Percentiles rank a stretch among this genome's conserved stretches.
phyloP scores from a whole-genome alignment of 2,888 invertebrate species.

The Anorthoa munda region DNA sequence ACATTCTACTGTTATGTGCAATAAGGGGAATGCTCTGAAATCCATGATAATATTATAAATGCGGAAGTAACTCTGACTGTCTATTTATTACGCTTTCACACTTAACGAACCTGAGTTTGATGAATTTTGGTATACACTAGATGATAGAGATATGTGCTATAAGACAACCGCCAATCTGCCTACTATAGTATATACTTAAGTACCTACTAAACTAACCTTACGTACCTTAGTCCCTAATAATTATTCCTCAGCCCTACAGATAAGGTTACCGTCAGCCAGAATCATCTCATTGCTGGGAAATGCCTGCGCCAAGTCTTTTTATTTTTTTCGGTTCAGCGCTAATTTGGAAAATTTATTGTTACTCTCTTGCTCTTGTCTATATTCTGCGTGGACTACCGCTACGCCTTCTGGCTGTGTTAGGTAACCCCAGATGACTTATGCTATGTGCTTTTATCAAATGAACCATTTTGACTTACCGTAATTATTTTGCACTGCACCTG shows the following conservation, averaged over 20 bases:
- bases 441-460: background rate
- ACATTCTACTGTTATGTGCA: too few species aligned
- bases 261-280: background rate
- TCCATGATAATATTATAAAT: too few species aligned
- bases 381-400: background rate
- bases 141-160: too few species aligned
- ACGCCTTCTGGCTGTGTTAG: background rate
- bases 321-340: too few species aligned
- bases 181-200: background rate
- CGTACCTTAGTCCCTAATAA: background rate
- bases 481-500: conserved; percentile 75
- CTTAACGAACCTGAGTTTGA: too few species aligned
- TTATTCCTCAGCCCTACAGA: background rate
- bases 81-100: too few species aligned
- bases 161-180: background rate
- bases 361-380: background rate
- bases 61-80: too few species aligned
- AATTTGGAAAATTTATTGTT: too few species aligned
- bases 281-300: background rate
- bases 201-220: background rate
- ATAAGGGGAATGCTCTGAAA: too few species aligned
- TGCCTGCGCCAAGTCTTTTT: background rate
- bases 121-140: too few species aligned
- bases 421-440: background rate
- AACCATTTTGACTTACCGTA: conserved; percentile 69